Evolutionary conservation across 1,140 invertebrate species (phyloP).

Genomic region (Belonocnema kinseyi): DNA sequence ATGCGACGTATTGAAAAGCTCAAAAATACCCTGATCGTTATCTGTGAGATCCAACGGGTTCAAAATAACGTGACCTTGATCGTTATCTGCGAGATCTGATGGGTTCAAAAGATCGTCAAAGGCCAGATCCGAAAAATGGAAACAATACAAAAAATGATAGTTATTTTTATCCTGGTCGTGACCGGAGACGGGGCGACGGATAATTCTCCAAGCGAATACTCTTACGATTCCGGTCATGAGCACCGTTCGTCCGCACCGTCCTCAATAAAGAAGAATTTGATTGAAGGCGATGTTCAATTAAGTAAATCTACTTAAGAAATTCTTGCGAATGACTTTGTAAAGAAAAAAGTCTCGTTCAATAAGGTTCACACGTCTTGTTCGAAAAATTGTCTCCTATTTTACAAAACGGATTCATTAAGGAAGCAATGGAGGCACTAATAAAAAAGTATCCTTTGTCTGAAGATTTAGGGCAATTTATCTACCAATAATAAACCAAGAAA

Average conservation of each 20-base stretch:
- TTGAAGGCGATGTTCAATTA: no score
- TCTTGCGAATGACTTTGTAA: neutral
- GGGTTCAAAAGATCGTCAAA: neutral
- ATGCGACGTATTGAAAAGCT: no score
- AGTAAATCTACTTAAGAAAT: neutral
- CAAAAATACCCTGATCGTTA: no score
- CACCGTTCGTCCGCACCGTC: no score
- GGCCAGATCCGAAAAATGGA: neutral
- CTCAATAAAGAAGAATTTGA: no score
- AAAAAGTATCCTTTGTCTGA: neutral
- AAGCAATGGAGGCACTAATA: neutral
- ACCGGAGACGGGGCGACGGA: no score
- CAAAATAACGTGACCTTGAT: no score
- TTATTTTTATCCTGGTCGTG: no score
- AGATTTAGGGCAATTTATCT: neutral
- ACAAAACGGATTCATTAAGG: neutral
- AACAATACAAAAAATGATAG: neutral
- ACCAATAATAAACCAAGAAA: neutral
- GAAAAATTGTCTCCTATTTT: neutral
- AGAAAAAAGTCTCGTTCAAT: neutral
- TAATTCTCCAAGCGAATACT: no score
- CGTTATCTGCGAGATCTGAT: no score
- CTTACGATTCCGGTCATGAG: no score
- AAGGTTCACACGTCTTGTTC: neutral
- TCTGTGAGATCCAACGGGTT: no score